phyloP scores from a whole-genome alignment of 2,797 vertebrate genomes.

The Agapornis canus region DNA sequence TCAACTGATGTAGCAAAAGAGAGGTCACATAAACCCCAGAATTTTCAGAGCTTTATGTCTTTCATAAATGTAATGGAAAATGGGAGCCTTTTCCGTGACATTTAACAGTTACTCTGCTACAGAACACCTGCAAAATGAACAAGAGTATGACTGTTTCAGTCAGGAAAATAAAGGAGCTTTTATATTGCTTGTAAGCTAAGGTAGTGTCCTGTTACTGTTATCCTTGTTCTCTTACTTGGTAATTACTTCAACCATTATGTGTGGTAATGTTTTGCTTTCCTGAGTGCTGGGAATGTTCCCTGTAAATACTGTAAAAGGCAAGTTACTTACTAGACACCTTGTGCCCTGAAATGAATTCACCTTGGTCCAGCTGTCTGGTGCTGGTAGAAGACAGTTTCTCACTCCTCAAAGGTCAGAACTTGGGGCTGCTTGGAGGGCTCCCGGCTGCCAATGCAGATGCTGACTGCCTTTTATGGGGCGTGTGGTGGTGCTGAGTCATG shows the following conservation, averaged over 20 bases:
- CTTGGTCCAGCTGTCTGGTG: not conserved
- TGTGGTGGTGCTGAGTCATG: not conserved
- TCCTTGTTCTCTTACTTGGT: not conserved
- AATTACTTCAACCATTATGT: not conserved
- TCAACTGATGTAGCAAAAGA: not conserved
- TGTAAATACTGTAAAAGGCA: not conserved
- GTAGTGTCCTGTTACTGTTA: not conserved
- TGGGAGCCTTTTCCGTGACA: not conserved
- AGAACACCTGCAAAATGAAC: not conserved
- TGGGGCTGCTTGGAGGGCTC: not conserved
- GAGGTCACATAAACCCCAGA: not conserved
- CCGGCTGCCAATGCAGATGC: not conserved
- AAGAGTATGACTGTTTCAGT: not conserved
- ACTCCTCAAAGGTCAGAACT: not conserved
- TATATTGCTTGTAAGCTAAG: not conserved
- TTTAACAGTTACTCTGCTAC: not conserved
- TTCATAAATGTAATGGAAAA: not conserved
- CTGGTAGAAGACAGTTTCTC: not conserved
- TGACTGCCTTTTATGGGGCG: fast-evolving
- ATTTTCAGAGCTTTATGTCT: not conserved
- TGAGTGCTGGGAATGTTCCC: not conserved
- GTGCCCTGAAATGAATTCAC: not conserved
- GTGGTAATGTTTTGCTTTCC: not conserved
- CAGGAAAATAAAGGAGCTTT: constrained; percentile 1
- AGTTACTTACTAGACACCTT: not conserved